Evolutionary conservation across 2,797 vertebrate genomes (phyloP).

Genomic region (Sternotherus odoratus): DNA sequence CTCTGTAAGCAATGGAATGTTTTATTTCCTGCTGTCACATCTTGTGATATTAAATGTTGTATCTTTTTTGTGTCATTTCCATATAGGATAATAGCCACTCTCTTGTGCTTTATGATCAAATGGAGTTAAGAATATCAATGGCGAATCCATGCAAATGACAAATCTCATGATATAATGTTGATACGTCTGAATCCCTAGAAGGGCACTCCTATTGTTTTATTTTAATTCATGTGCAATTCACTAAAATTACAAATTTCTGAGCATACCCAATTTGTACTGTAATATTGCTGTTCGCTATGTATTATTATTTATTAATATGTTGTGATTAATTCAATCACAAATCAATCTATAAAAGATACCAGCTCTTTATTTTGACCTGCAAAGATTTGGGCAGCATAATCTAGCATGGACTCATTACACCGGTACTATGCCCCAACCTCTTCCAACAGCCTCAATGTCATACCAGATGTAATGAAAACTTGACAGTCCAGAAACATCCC

Average conservation of each 20-base stretch:
- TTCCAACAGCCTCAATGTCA: background rate
- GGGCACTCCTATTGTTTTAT: background rate
- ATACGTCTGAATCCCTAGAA: background rate
- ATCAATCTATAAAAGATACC: background rate
- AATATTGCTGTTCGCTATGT: background rate
- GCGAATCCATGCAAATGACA: background rate
- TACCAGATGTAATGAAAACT: conserved; percentile 14
- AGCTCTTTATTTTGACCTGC: background rate
- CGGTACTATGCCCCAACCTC: background rate
- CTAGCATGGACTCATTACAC: background rate
- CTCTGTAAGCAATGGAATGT: background rate
- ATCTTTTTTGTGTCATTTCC: background rate
- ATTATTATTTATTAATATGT: background rate
- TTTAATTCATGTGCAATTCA: conserved; percentile 2
- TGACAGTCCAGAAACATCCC: conserved; percentile 5
- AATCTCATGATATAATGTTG: background rate
- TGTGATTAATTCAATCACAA: background rate
- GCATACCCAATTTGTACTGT: background rate
- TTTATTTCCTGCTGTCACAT: background rate
- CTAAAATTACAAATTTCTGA: background rate
- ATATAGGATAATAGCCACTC: background rate
- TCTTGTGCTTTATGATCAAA: conserved; percentile 6
- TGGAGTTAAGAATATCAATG: background rate
- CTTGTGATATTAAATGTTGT: background rate
- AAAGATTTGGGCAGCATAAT: conserved; percentile 2